Percentiles rank a stretch among this genome's conserved stretches.
Conservation (phyloP, 2,888 invertebrate species). For the Eupeodes luniger region DNA sequence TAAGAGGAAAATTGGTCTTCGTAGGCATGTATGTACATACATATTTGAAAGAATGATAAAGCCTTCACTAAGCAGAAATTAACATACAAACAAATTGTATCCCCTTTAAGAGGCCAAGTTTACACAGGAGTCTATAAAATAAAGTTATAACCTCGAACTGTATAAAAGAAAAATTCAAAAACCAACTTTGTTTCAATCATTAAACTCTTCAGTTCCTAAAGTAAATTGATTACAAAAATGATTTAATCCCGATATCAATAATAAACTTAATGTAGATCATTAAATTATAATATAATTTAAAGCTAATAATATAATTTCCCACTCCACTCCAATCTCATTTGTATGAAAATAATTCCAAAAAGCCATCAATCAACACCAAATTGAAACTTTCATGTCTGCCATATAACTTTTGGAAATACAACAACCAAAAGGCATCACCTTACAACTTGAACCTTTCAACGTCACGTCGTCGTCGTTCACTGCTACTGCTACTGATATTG, state of each 20-base stretch:
- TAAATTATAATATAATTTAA: slow-evolving; percentile 24
- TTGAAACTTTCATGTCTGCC: neutral
- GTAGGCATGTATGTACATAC: too few relatives aligned
- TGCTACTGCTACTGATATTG: too few relatives aligned
- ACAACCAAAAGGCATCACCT: neutral
- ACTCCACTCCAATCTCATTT: neutral
- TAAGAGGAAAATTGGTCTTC: too few relatives aligned
- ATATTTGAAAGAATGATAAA: too few relatives aligned
- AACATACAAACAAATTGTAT: too few relatives aligned
- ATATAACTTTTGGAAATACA: slow-evolving; percentile 13
- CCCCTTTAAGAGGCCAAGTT: too few relatives aligned
- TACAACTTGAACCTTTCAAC: slow-evolving; percentile 19
- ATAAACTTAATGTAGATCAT: neutral
- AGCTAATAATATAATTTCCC: slow-evolving; percentile 6
- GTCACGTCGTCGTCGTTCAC: neutral
- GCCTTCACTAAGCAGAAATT: too few relatives aligned
- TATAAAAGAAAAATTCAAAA: neutral
- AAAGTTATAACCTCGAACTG: too few relatives aligned
- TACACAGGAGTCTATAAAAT: too few relatives aligned
- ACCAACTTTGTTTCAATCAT: neutral
- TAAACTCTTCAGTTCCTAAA: neutral
- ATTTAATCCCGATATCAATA: neutral
- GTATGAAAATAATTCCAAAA: neutral
- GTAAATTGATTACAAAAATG: neutral
- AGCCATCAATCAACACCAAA: slow-evolving; percentile 33